Conservation (phyloP, 2,797 vertebrate genomes). For the Notoglanidium macrostoma region DNA sequence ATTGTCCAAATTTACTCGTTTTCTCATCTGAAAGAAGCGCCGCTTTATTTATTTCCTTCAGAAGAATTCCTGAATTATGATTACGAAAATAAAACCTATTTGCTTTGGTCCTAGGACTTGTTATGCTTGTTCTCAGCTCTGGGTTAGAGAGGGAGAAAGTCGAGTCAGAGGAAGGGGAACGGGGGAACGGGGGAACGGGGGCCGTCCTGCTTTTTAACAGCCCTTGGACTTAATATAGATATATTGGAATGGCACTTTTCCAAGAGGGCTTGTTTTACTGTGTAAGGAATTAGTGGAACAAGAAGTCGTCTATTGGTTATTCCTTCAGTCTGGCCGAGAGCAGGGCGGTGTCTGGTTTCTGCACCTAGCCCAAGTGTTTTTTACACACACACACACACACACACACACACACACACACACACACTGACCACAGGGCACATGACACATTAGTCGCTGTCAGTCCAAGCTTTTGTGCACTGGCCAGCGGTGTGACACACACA, state of each 20-base stretch:
- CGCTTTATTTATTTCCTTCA: constrained; percentile 21
- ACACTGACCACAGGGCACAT: constrained; percentile 40
- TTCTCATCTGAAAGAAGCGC: constrained; percentile 39
- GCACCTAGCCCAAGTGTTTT: constrained; percentile 79
- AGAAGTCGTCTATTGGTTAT: constrained; percentile 92
- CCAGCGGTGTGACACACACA: constrained; percentile 72
- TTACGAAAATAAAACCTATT: constrained; percentile 20
- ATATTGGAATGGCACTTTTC: constrained; percentile 86
- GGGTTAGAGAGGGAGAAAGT: constrained; percentile 16
- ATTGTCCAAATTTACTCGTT: constrained; percentile 31
- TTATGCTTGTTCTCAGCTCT: constrained; percentile 19
- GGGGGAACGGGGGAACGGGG: constrained; percentile 59
- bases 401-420: constrained; percentile 64
- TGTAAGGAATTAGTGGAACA: constrained; percentile 88
- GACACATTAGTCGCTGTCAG: constrained; percentile 79
- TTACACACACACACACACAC: not conserved
- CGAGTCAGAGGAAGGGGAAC: constrained; percentile 49
- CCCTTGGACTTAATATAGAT: constrained; percentile 73
- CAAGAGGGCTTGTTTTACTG: constrained; percentile 84
- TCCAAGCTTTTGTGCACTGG: constrained; percentile 81
- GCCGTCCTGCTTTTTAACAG: constrained; percentile 68
- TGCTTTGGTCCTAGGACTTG: constrained; percentile 17
- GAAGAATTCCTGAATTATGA: constrained; percentile 39
- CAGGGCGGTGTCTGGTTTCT: constrained; percentile 84
- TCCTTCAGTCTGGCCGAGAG: constrained; percentile 82